phyloP scores from a whole-genome alignment of 1,140 invertebrate species.

The Magallana gigas region DNA sequence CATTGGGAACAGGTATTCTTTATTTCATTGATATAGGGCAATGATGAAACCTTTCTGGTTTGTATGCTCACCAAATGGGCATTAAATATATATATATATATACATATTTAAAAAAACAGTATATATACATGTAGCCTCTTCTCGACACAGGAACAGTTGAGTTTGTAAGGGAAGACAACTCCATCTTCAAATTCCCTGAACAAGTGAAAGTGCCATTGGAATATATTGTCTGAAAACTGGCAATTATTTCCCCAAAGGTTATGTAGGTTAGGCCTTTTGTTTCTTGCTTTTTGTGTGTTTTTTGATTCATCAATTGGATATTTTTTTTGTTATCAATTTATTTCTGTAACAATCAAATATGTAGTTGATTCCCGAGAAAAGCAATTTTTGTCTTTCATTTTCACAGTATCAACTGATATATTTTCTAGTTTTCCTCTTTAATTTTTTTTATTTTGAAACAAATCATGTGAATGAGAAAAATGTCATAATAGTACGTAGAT shows the following conservation, averaged over 20 bases:
- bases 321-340: neutral
- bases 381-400: too few species aligned
- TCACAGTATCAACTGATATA: too few species aligned
- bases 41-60: neutral
- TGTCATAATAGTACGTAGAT: too few species aligned
- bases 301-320: neutral
- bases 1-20: neutral
- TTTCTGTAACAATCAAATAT: neutral
- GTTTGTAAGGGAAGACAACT: neutral
- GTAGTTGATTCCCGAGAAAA: too few species aligned
- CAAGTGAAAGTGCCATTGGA: neutral
- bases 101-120: neutral
- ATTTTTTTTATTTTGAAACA: too few species aligned
- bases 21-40: conserved; percentile 1
- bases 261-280: conserved; percentile 26
- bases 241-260: neutral
- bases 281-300: neutral
- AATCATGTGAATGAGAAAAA: too few species aligned
- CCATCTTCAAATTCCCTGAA: neutral
- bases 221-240: neutral
- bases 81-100: too few species aligned
- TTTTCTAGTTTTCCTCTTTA: too few species aligned
- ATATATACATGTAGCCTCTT: neutral
- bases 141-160: too few species aligned
- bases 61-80: neutral